Evolutionary conservation across 2,888 invertebrate species (phyloP), one percentile per base, ranked within the genome.

Genomic region (Drymonia ruficornis): DNA sequence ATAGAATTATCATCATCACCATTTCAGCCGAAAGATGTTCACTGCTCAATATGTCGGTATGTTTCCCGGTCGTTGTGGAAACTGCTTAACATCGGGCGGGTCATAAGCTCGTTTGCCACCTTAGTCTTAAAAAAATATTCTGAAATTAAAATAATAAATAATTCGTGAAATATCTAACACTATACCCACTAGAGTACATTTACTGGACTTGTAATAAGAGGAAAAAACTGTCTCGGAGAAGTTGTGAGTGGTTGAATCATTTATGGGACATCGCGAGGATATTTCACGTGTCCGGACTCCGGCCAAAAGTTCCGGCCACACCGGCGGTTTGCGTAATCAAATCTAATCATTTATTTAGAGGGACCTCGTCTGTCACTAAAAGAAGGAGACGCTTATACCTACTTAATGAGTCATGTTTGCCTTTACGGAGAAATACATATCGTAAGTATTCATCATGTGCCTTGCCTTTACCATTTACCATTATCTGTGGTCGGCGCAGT

Each of bases 281-380:
- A 49, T 31, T 40, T 47, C 50, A 50, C 13, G 42, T 29, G 31
- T n/a, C 15, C 18, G 42, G 29, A 23, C n/a, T n/a, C n/a, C 23
- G 23, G 23, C n/a, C n/a, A n/a, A n/a, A 47, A 50, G 42, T 50
- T 50, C 42, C 13, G 29, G 43, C 16, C 52, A 60, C 54, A 53
- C 19, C 12, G 47, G 46, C 48, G 13, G 57, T 62, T 59, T 55
- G 42, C 28, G 60, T 71, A 58, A 65, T 71, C 60, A 65, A 62
- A 69, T 71, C 59, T 54, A 68, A 69, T 69, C 29, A 71, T 58
- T 65, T 69, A 69, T 69, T 65, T 63, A 68, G 5, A 47, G 31
- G 8, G 31, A 12, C 34, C 11, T 34, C 12, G 34, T 1, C 13
- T 34, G 34, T 34, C 47, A 11, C 28, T 18, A 42, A 43, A n/a